Percentiles rank a stretch among this genome's conserved stretches.
phyloP scores from a whole-genome alignment of 1,140 invertebrate species.

The Psilanteris sp. region DNA sequence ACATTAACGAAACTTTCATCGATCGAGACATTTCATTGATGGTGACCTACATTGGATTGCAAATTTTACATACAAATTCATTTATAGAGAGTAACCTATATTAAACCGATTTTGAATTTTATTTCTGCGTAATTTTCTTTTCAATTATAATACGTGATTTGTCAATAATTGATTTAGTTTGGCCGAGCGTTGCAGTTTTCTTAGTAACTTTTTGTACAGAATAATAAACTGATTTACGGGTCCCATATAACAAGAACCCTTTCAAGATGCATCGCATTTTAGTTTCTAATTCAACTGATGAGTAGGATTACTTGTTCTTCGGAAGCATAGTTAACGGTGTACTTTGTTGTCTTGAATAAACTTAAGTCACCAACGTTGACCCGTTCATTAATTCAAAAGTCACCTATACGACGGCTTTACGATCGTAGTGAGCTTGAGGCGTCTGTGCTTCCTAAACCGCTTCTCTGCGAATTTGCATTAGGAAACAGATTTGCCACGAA shows the following conservation, averaged over 20 bases:
- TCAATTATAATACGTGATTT: too few relatives aligned
- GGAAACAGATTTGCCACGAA: slow-evolving; percentile 76
- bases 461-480: slow-evolving; percentile 71
- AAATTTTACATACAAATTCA: slow-evolving; percentile 3
- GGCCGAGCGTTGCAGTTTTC: too few relatives aligned
- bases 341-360: slow-evolving; percentile 65
- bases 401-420: slow-evolving; percentile 68
- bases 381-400: slow-evolving; percentile 74
- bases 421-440: slow-evolving; percentile 63
- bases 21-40: too few relatives aligned
- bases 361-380: slow-evolving; percentile 52
- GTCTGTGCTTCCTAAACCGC: slow-evolving; percentile 59
- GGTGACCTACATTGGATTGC: too few relatives aligned
- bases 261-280: slow-evolving; percentile 24
- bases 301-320: slow-evolving; percentile 50
- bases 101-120: too few relatives aligned
- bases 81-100: background rate
- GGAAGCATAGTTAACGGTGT: slow-evolving; percentile 28
- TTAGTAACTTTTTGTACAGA: too few relatives aligned
- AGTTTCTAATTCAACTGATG: slow-evolving; percentile 33
- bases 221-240: too few relatives aligned
- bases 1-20: too few relatives aligned
- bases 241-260: slow-evolving; percentile 12
- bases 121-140: too few relatives aligned
- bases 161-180: too few relatives aligned